phyloP scores from a whole-genome alignment of 2,888 invertebrate genomes.

The Drosophila cognata region DNA sequence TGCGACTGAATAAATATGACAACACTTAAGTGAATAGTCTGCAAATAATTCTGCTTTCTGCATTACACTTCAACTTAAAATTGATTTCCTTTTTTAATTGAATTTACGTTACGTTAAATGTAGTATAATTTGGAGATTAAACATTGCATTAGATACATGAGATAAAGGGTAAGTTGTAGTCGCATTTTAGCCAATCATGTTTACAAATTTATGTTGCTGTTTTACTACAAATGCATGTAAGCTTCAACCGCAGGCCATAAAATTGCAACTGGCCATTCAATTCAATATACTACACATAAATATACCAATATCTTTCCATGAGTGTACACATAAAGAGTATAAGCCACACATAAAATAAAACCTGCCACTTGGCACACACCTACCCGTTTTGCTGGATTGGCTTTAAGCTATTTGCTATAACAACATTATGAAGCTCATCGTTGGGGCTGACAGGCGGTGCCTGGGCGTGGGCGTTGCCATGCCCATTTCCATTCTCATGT shows the following conservation, averaged over 20 bases:
- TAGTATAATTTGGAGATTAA: neutral
- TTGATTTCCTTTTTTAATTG: neutral
- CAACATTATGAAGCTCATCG: conserved; percentile 51
- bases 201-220: conserved; percentile 6
- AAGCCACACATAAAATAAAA: conserved; percentile 13
- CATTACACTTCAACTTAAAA: neutral
- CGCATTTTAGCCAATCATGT: neutral
- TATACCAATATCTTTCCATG: conserved; percentile 4
- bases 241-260: conserved; percentile 49
- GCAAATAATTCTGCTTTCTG: neutral
- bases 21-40: neutral
- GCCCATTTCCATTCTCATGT: conserved; percentile 31
- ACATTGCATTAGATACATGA: neutral
- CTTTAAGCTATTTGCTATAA: conserved; percentile 62
- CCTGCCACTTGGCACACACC: conserved; percentile 30
- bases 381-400: conserved; percentile 46
- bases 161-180: neutral
- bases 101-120: neutral
- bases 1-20: neutral
- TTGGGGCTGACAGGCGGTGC: conserved; percentile 8
- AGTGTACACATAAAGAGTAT: conserved; percentile 1
- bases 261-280: conserved; percentile 46
- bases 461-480: conserved; percentile 22
- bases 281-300: conserved; percentile 37
- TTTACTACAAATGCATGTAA: conserved; percentile 28